These are phyloP conservation scores for Samia ricini DNA, from an alignment of 1,140 invertebrate genomes.

Conservation along the genomic window DNA sequence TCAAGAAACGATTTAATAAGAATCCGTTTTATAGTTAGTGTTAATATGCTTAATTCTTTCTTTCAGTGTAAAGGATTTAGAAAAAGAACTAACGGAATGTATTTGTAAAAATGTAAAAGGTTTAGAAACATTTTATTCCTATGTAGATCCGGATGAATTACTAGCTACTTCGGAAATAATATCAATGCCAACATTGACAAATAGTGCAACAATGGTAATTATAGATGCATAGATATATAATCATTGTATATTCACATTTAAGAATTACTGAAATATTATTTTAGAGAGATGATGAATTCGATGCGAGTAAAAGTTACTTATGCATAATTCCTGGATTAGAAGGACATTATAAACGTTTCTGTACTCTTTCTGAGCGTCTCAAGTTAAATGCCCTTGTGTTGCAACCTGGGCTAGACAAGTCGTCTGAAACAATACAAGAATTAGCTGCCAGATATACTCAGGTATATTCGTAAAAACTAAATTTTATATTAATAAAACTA, in stretches of 20 bases:
- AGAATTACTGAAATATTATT: background rate
- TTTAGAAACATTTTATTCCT: conserved; percentile 24
- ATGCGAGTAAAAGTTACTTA: conserved; percentile 28
- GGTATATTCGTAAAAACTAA: conserved; percentile 5
- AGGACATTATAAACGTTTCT: conserved; percentile 31
- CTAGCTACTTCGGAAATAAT: conserved; percentile 26
- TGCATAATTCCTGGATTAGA: conserved; percentile 48
- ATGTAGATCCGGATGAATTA: conserved; percentile 32
- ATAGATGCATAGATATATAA: background rate
- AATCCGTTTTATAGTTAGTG: background rate
- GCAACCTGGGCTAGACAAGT: conserved; percentile 22
- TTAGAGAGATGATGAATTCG: conserved; percentile 41
- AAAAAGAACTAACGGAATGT: conserved; percentile 30
- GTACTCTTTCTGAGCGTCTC: conserved; percentile 12
- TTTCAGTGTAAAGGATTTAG: conserved; percentile 11
- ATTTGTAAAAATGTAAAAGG: conserved; percentile 23
- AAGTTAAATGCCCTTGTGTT: conserved; percentile 27
- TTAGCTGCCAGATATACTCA: conserved; percentile 20
- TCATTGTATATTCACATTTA: background rate
- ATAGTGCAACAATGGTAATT: conserved; percentile 19
- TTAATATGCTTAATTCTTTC: background rate
- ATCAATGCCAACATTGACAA: conserved; percentile 26
- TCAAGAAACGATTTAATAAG: no score
- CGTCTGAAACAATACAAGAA: conserved; percentile 20
- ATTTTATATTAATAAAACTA: background rate